Evolutionary conservation across 2,888 invertebrate species (phyloP).

Genomic region (Tetrapedia diversipes): DNA sequence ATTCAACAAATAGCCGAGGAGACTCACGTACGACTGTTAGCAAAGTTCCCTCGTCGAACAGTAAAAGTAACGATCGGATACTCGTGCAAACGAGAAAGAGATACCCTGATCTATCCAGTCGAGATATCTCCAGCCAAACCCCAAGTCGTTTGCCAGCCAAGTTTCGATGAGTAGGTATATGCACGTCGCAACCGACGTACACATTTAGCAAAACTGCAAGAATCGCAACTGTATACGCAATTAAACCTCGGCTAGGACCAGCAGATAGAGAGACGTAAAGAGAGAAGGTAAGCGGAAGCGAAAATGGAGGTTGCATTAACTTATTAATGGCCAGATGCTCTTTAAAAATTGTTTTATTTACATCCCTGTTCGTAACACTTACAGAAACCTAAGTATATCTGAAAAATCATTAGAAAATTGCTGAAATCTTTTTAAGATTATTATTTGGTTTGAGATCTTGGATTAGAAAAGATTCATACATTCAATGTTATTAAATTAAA

Average conservation of each 20-base stretch:
- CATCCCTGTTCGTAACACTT: too few relatives aligned
- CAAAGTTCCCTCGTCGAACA: slow-evolving; percentile 62
- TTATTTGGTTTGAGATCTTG: too few relatives aligned
- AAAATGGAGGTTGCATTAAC: slow-evolving; percentile 48
- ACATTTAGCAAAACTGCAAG: slow-evolving; percentile 37
- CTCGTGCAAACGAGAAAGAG: slow-evolving; percentile 20
- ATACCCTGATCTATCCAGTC: slow-evolving; percentile 38
- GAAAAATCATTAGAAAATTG: too few relatives aligned
- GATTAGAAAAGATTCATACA: too few relatives aligned
- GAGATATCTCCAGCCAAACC: slow-evolving; percentile 61
- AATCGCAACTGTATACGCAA: slow-evolving; percentile 37
- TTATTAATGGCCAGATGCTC: slow-evolving; percentile 39
- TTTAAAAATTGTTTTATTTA: background rate
- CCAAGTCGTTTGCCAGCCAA: slow-evolving; percentile 68
- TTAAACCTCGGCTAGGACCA: slow-evolving; percentile 24
- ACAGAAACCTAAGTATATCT: too few relatives aligned
- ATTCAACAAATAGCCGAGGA: slow-evolving; percentile 45
- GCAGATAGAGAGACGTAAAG: background rate
- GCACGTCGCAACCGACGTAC: slow-evolving; percentile 39
- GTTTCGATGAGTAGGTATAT: slow-evolving; percentile 56
- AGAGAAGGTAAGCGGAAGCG: slow-evolving; percentile 10
- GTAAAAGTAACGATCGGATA: slow-evolving; percentile 60
- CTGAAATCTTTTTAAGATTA: too few relatives aligned
- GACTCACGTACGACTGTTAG: slow-evolving; percentile 54
- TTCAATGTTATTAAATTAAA: too few relatives aligned